Base-by-base conservation (phyloP, 2,113 vertebrate genomes). In the Gavialis gangeticus region DNA sequence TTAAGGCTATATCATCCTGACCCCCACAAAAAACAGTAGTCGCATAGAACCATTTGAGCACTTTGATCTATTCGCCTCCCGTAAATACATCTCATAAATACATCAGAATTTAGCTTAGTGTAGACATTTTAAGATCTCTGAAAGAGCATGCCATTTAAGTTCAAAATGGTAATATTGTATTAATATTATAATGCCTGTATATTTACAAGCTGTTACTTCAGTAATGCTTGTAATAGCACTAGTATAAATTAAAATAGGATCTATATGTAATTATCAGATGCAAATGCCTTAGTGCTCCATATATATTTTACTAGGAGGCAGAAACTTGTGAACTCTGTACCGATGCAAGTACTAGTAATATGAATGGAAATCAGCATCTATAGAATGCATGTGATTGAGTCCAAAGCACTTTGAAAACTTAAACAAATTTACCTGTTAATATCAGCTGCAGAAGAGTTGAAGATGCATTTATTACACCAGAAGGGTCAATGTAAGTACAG, bases 371-470 rank as follows among this genome's bases (percentile, higher is more conserved):
- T 83, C 56, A 83, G 28, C 14, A 64, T 3, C n/a, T 15, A 28
- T 58, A 89, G 11, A 4, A 46, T 77, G 85, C 79, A 9, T 19
- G 75, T 46, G 28, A 30, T 24, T 9, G 4, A 3, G 18, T 64
- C 86, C 21, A 90, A 67, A 88, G 64, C 37, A 5, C 19, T 85
- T 76, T 66, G 75, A 91, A 86, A 93, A 95, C 13, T 79, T 22
- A 62, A 81, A 46, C 2, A 25, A 58, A 4, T 57, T 95, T 96
- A 97, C 97, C 97, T 95, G 84, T 66, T 71, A 97, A 54, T 92
- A 97, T 93, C 81, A 97, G 57, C 21, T 97, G 96, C 83, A 98
- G 87, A 90, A 97, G 96, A 71, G 91, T 90, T 71, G 95, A 92
- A 54, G 96, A 97, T 58, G 88, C 30, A 75, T 75, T 82, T 91